These are phyloP conservation scores for Ethmia dodecea DNA, from an alignment of 2,888 invertebrate genomes.

Conservation along the genomic window DNA sequence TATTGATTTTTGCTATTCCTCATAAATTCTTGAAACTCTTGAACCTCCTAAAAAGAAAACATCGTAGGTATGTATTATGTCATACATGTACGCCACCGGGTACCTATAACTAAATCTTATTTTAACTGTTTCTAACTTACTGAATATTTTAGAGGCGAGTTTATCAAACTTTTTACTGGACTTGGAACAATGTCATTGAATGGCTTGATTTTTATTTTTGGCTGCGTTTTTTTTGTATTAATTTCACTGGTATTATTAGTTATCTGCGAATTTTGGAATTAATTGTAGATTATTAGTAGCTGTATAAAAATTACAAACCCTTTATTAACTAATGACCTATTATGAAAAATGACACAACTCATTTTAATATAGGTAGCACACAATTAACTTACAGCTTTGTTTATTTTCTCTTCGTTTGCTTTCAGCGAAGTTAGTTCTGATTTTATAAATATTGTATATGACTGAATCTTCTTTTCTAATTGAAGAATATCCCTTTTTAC, in stretches of 20 bases:
- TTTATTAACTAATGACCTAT: too few species aligned
- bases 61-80: background rate
- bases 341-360: background rate
- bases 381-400: slow-evolving; percentile 30
- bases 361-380: too few species aligned
- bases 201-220: slow-evolving; percentile 25
- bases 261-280: too few species aligned
- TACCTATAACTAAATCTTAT: background rate
- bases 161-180: slow-evolving; percentile 52
- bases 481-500: slow-evolving; percentile 45
- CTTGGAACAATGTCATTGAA: slow-evolving; percentile 53
- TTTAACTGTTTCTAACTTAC: slow-evolving; percentile 31
- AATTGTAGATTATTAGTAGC: too few species aligned
- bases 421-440: slow-evolving; percentile 34
- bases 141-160: slow-evolving; percentile 50
- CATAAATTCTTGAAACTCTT: slow-evolving; percentile 74
- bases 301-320: too few species aligned
- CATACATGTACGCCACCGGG: too few species aligned
- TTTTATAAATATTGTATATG: slow-evolving; percentile 36
- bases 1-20: slow-evolving; percentile 62
- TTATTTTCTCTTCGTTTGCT: slow-evolving; percentile 28
- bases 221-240: slow-evolving; percentile 18
- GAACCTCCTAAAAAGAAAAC: slow-evolving; percentile 57
- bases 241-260: slow-evolving; percentile 19
- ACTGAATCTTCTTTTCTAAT: slow-evolving; percentile 46